Evolutionary conservation across 2,888 invertebrate species (phyloP).

Genomic region (Hemaris fuciformis): DNA sequence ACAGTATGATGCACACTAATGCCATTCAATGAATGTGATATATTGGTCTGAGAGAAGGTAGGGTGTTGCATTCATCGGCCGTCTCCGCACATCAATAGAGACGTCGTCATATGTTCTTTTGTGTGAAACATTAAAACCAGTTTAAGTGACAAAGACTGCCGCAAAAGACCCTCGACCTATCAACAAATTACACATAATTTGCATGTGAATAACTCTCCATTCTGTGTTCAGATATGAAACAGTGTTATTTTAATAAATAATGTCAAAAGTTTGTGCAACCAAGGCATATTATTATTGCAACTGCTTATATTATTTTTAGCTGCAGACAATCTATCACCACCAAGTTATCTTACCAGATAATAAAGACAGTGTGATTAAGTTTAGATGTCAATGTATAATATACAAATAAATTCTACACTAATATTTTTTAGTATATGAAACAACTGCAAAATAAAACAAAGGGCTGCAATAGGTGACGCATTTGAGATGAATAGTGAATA

Average conservation of each 20-base stretch:
- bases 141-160: conserved; percentile 69
- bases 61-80: conserved; percentile 45
- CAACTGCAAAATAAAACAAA: background rate
- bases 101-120: conserved; percentile 73
- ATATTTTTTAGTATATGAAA: background rate
- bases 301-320: background rate
- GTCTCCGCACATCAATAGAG: conserved; percentile 62
- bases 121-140: conserved; percentile 60
- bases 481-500: too few species aligned
- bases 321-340: background rate
- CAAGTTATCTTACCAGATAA: background rate
- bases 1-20: conserved; percentile 34
- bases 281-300: conserved; percentile 38
- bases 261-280: conserved; percentile 55
- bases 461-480: too few species aligned
- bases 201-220: conserved; percentile 66
- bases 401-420: background rate
- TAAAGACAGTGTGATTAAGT: background rate
- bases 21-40: conserved; percentile 55
- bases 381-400: background rate
- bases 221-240: conserved; percentile 58
- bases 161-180: conserved; percentile 78
- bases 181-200: conserved; percentile 80
- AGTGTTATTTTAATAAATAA: conserved; percentile 66
- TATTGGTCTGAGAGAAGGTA: conserved; percentile 60